These are phyloP conservation scores for Oligia latruncula DNA, from an alignment of 2,888 invertebrate genomes.

Conservation along the genomic window DNA sequence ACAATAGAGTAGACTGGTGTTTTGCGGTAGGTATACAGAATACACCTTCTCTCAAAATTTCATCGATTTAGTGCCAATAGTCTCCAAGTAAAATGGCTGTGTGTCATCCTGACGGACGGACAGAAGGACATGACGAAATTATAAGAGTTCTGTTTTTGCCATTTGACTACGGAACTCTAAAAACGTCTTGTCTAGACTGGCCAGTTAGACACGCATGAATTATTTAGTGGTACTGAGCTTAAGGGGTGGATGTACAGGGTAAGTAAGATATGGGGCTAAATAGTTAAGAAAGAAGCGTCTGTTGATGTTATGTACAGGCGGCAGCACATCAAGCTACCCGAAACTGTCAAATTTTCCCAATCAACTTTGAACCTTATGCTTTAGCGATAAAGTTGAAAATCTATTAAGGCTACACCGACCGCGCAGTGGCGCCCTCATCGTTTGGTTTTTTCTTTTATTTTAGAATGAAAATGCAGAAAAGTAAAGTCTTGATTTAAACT, in stretches of 20 bases:
- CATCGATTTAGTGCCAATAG: not conserved
- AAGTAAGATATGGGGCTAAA: not conserved
- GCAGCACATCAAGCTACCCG: no score
- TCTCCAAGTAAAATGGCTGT: not conserved
- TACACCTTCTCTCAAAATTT: no score
- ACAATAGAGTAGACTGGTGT: no score
- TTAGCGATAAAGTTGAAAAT: no score
- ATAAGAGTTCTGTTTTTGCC: not conserved
- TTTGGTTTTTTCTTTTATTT: no score
- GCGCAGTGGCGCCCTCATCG: no score
- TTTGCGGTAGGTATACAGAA: not conserved
- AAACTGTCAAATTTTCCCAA: no score
- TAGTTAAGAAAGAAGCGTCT: not conserved
- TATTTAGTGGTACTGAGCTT: slow-evolving; percentile 29
- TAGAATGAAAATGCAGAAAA: no score
- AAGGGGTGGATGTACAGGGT: not conserved
- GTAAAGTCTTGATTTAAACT: not conserved
- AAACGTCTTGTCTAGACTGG: slow-evolving; percentile 45
- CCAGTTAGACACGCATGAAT: slow-evolving; percentile 35
- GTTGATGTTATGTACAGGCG: no score
- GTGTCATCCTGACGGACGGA: not conserved
- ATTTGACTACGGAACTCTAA: not conserved
- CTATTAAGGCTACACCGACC: no score
- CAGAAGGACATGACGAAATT: not conserved
- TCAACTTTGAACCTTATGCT: no score